Base-by-base conservation (phyloP, 2,797 vertebrate genomes). In the Gallinago solitaria region DNA sequence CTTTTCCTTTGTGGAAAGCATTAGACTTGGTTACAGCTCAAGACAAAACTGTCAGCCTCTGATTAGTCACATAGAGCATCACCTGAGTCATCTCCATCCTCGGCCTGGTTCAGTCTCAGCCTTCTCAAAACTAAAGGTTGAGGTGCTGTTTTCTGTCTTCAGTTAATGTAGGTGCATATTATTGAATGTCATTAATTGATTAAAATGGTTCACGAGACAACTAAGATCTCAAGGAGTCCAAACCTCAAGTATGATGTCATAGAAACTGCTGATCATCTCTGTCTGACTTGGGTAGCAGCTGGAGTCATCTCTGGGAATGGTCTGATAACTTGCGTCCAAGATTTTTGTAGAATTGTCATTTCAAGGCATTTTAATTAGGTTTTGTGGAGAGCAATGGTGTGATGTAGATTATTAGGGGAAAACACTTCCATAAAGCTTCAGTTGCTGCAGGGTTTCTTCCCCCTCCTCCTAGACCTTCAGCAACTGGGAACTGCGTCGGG, bases 311-410 rank as follows among this genome's bases (percentile, higher is more conserved):
- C 69, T 88, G 85, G 60, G 56, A 92, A 67, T 61, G 25, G 17
- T 48, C 64, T 79, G 51, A 47, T 59, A 83, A 53, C 48, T 89
- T 74, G 27, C 35, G 53, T 71, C 51, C 67, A 80, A 59, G 75
- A 80, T 85, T 92, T 35, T 37, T 74, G 35, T 63, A 48, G 27
- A 70, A 83, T 7, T 74, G 60, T 83, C 24, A 70, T 84, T 83
- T 89, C 41, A 41, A 93, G 83, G 54, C 64, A 61, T 96, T 89
- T 95, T 87, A 71, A 87, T 87, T 73, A 67, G 51, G 15, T 69
- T 33, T 9, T 54, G 20, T 51, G 43, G 59, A 47, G 70, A 64
- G 23, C 21, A 75, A 19, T 70, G 67, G 32, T 74, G 54, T 89
- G 56, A 41, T 73, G n/a, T 39, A 48, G 39, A 57, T 88, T 92